phyloP scores from a whole-genome alignment of 1,140 invertebrate species.

The Coenobita brevimanus region DNA sequence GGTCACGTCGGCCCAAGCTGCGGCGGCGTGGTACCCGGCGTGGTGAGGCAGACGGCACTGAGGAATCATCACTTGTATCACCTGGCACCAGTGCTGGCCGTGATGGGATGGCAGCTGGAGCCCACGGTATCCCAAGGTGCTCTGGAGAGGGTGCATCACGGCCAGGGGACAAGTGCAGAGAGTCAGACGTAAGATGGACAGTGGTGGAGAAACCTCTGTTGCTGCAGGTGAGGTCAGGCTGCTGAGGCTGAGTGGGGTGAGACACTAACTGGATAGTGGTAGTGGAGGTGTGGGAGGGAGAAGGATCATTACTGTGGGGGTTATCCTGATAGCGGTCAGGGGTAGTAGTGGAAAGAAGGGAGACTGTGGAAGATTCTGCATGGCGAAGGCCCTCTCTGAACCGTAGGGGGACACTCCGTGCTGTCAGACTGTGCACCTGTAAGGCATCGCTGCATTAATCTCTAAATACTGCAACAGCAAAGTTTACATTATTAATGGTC shows the following conservation, averaged over 20 bases:
- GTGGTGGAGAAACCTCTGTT: neutral
- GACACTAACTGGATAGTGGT: no score
- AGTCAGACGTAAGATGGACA: neutral
- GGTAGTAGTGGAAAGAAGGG: no score
- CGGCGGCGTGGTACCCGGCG: conserved; percentile 31
- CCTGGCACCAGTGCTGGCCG: conserved; percentile 46
- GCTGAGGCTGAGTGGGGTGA: no score
- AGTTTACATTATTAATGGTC: no score
- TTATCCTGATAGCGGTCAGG: no score
- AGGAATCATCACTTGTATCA: conserved; percentile 58
- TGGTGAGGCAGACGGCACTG: conserved; percentile 42
- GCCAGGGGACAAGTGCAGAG: neutral
- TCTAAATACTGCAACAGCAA: no score
- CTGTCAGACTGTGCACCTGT: conserved; percentile 9
- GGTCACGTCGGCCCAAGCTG: conserved; percentile 43
- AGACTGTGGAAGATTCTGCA: neutral
- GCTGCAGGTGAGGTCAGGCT: neutral
- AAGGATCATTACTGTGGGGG: no score
- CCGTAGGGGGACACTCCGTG: neutral
- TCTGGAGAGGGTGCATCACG: conserved; percentile 52
- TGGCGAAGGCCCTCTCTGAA: conserved; percentile 4
- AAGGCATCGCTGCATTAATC: neutral
- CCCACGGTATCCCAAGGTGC: conserved; percentile 57
- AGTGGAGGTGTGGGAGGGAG: no score
- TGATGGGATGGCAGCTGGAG: conserved; percentile 41